These are phyloP conservation scores for Amblyopsis hoosieri DNA, from an alignment of 2,797 vertebrate species.

Conservation along the genomic window DNA sequence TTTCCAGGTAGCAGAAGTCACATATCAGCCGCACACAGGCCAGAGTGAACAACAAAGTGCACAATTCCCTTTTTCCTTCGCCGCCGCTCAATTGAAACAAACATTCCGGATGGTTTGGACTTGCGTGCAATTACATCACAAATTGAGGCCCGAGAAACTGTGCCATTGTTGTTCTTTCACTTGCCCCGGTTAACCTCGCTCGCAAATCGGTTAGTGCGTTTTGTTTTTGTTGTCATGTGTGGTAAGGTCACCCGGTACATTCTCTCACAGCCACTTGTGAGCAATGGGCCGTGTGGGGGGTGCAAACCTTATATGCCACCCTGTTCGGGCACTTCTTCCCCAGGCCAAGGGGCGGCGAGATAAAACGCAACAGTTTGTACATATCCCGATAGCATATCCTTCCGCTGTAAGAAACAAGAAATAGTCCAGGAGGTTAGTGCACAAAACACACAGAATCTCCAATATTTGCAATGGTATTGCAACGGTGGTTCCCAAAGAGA, in stretches of 20 bases:
- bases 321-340: conserved; percentile 97
- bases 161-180: conserved; percentile 68
- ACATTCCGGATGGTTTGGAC: conserved; percentile 6
- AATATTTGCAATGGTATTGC: not conserved
- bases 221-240: conserved; percentile 38
- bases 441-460: conserved; percentile 30
- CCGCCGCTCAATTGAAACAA: conserved; percentile 1
- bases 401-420: conserved; percentile 87
- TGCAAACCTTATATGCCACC: conserved; percentile 98
- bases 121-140: not conserved
- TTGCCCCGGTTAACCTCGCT: conserved; percentile 68
- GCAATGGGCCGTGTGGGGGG: conserved; percentile 62
- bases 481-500: not conserved
- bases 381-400: conserved; percentile 96
- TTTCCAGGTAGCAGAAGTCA: no score
- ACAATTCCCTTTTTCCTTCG: conserved; percentile 40
- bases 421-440: conserved; percentile 64
- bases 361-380: conserved; percentile 97
- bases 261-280: no score
- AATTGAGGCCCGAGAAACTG: conserved; percentile 43
- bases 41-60: conserved; percentile 54
- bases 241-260: conserved; percentile 37
- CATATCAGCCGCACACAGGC: no score
- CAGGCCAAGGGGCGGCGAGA: conserved; percentile 95
- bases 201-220: conserved; percentile 75